phyloP scores from a whole-genome alignment of 92 coral and sea anemone species.

The Porites divaricata region DNA sequence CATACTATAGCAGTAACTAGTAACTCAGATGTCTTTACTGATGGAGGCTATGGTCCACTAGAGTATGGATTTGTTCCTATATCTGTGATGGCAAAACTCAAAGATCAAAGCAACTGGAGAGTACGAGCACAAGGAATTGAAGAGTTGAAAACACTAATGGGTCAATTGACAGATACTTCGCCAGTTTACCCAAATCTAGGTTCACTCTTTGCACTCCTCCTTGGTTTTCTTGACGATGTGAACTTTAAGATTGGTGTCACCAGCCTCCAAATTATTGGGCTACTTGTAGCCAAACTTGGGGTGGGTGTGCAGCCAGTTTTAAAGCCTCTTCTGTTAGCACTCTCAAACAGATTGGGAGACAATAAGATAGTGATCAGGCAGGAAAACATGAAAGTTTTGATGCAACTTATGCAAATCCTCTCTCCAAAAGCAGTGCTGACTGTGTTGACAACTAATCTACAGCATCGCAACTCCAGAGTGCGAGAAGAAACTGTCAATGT shows the following conservation, averaged over 20 bases:
- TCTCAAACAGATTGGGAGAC: conserved; percentile 91
- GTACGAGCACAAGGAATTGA: conserved; percentile 93
- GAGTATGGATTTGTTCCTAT: conserved; percentile 90
- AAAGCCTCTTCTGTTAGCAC: conserved; percentile 77
- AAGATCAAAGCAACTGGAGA: conserved; percentile 96
- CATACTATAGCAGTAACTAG: conserved; percentile 87
- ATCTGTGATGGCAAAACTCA: conserved; percentile 76
- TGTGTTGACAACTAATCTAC: conserved; percentile 82
- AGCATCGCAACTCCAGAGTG: conserved; percentile 95
- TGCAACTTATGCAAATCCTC: conserved; percentile 97
- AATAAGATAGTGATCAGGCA: conserved; percentile 97
- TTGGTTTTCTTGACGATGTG: conserved; percentile 89
- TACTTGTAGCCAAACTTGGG: conserved; percentile 86
- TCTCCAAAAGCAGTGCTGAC: conserved; percentile 84
- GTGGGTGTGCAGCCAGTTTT: conserved; percentile 77
- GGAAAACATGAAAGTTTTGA: conserved; percentile 97
- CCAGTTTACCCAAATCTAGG: conserved; percentile 83
- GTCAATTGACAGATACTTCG: conserved; percentile 72
- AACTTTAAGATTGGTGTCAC: conserved; percentile 94
- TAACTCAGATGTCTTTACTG: conserved; percentile 40
- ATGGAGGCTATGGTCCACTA: conserved; percentile 50
- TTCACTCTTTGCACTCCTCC: conserved; percentile 80
- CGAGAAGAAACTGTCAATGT: conserved; percentile 97
- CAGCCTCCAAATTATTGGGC: conserved; percentile 91
- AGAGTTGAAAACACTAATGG: conserved; percentile 87